Evolutionary conservation across 1,140 invertebrate species (phyloP), one percentile per base, ranked within the genome.

Genomic region (Tetramorium parvispinum): DNA sequence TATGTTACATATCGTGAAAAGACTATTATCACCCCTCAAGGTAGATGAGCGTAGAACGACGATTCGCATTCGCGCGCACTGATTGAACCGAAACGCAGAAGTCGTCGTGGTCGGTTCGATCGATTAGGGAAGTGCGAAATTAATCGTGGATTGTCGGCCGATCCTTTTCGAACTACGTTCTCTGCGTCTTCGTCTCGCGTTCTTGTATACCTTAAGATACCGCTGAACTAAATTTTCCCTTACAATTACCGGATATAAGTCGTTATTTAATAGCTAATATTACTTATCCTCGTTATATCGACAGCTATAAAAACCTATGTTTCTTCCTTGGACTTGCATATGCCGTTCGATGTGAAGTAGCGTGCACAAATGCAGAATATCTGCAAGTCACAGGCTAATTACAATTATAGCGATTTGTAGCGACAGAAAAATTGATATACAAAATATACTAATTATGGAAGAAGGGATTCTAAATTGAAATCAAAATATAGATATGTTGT

Each of bases 71-170:
- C 40, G 53, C 61, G 59, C 59, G 59, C 40, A 82, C n/a, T 49
- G 10, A 82, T 51, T 82, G 40, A 82, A 73, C 53, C 66, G 66
- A 73, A 82, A 76, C 32, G 37, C 71, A 73, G n/a, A 55, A 85
- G 49, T 79, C n/a, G 40, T 55, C 49, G 61, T 55, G 37, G 21
- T 46, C 59, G 32, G 65, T 81, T 68, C 46, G 75, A 85, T 88
- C 70, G 55, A 32, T 71, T 51, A 46, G 51, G 16, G 43, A 81
- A 70, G 68, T 79, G 57, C 53, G 53, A 81, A 89, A 86, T 66
- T 79, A 78, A 49, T 86, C 79, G 66, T 88, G 37, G 83, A 89
- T 89, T 86, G 88, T 88, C 87, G 59, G 68, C 59, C 55, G 68
- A 81, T 71, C 27, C 13, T 63, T 82, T 73, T 55, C 49, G 43